Percentiles rank a stretch among this genome's conserved stretches.
Evolutionary conservation across 2,888 invertebrate genomes (phyloP).

Genomic region (Gastrophysa polygoni): DNA sequence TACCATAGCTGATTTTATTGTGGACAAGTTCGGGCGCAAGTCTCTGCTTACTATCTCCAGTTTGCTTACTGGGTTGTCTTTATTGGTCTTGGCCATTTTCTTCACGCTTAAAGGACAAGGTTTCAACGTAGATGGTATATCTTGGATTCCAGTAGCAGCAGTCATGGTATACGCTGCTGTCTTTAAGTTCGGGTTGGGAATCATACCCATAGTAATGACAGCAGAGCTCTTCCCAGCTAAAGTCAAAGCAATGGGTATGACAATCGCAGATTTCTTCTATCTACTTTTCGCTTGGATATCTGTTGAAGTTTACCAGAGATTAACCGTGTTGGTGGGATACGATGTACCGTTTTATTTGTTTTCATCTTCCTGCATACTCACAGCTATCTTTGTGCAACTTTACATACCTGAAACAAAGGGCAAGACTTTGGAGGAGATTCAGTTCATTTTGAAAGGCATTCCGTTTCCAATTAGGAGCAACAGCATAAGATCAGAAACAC

Average conservation of each 20-base stretch:
- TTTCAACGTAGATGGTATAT: constrained; percentile 40
- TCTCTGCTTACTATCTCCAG: constrained; percentile 49
- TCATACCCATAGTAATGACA: constrained; percentile 54
- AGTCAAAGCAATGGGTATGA: constrained; percentile 56
- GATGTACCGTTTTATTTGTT: constrained; percentile 54
- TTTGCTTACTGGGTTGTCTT: constrained; percentile 49
- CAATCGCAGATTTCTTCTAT: constrained; percentile 52
- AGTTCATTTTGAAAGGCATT: constrained; percentile 51
- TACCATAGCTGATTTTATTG: constrained; percentile 46
- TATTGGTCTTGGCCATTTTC: constrained; percentile 49
- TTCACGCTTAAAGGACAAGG: constrained; percentile 49
- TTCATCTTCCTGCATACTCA: constrained; percentile 47
- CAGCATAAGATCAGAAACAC: constrained; percentile 26
- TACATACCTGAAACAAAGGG: constrained; percentile 54
- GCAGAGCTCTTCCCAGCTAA: constrained; percentile 55
- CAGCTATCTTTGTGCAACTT: constrained; percentile 50
- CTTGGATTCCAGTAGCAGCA: constrained; percentile 46
- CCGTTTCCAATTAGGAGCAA: constrained; percentile 33
- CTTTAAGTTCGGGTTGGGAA: constrained; percentile 54
- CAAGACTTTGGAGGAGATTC: constrained; percentile 54
- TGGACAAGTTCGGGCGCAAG: constrained; percentile 53
- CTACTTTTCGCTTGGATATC: constrained; percentile 50
- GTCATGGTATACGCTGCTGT: constrained; percentile 53
- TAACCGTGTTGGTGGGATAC: constrained; percentile 44
- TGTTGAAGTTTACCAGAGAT: constrained; percentile 49